Evolutionary conservation across 2,113 vertebrate species (phyloP), one percentile per base, ranked within the genome.

Genomic region (Rhea pennata): DNA sequence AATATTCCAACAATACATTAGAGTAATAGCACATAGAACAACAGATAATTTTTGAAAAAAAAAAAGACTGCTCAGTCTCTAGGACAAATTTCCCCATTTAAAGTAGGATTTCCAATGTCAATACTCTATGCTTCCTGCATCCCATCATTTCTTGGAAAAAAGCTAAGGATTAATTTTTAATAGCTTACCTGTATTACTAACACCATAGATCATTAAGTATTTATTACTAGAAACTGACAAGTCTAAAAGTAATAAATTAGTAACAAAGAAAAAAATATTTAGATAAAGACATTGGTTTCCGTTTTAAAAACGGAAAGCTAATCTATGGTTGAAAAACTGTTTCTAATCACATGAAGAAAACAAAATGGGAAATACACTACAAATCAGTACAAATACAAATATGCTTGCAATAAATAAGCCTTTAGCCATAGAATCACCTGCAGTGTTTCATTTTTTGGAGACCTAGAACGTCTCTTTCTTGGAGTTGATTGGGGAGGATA

Each of bases 401-500:
- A 1, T 3, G 27, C 5, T 31, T 75, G 12, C 12, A 33, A n/a
- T 1, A 48, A 29, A n/a, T 33, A 53, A 67, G 6, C 2, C 11
- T 24, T 19, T 0, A 12, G 40, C 3, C 40, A 53, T 54, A 54
- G 51, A 85, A 12, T 85, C 97, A 99, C 99, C 98, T 99, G 98
- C 40, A 98, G 88, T 1, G 96, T 98, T 96, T 98, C 98, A 88
- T 97, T 93, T 94, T 98, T 98, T 46, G 95, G 92, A 82, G 97
- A 90, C 2, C 88, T 87, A 8, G 98, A 98, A 59, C 26, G 86
- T n/a, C 95, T 96, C 87, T 98, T 99, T 77, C 95, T 98, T 2
- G 98, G 98, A 40, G 98, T 98, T 66, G 98, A 95, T 23, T 96
- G 92, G 29, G 96, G 98, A 72, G 98, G 98, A 93, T 98, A 98